phyloP scores from a whole-genome alignment of 1,140 invertebrate genomes.

The Lanistes nyassanus region DNA sequence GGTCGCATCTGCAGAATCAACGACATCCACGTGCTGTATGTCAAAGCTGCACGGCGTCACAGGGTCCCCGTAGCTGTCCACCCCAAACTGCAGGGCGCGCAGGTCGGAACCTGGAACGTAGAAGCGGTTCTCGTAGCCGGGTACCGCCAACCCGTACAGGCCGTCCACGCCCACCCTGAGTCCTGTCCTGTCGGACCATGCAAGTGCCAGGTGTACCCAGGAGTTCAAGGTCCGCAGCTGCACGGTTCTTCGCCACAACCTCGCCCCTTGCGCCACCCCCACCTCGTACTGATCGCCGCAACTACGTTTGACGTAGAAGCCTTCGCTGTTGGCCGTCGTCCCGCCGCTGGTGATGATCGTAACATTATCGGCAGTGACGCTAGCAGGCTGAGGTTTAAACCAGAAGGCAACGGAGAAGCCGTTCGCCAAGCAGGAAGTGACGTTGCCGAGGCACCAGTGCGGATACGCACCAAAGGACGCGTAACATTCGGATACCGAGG shows the following conservation, averaged over 20 bases:
- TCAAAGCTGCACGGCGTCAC: constrained; percentile 26
- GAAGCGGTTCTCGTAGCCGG: neutral
- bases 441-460: constrained; percentile 54
- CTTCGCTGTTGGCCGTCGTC: constrained; percentile 42
- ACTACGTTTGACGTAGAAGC: constrained; percentile 49
- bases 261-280: constrained; percentile 38
- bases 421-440: constrained; percentile 38
- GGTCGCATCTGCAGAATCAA: constrained; percentile 6
- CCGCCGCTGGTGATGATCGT: constrained; percentile 54
- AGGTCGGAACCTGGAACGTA: constrained; percentile 13
- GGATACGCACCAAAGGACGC: constrained; percentile 38
- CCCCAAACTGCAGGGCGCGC: constrained; percentile 29
- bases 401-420: constrained; percentile 50
- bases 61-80: constrained; percentile 27
- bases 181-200: constrained; percentile 40
- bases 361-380: constrained; percentile 13
- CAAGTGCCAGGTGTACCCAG: constrained; percentile 38
- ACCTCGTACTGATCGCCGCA: constrained; percentile 52
- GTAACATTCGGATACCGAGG: constrained; percentile 34
- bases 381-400: constrained; percentile 34
- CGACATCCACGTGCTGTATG: constrained; percentile 5
- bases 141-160: constrained; percentile 18
- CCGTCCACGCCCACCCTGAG: constrained; percentile 48
- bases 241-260: constrained; percentile 41
- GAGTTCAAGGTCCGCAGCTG: constrained; percentile 29